Evolutionary conservation across 2,797 vertebrate species (phyloP), one percentile per base, ranked within the genome.

Genomic region (Lacerta viridis): DNA sequence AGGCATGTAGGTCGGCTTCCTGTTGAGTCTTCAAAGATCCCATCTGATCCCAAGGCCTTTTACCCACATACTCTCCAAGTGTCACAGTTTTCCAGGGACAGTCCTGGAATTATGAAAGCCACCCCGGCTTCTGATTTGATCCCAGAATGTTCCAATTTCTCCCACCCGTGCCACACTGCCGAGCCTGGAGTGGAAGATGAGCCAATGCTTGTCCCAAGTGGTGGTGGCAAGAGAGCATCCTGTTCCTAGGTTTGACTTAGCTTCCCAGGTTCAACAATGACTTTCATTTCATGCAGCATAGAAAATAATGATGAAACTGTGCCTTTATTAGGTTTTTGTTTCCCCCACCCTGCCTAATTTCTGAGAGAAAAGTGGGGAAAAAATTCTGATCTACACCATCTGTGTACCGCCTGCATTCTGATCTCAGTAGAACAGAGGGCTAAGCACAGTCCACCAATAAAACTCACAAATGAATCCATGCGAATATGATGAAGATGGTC

Each of bases 301-400:
- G 61, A 84, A 93, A 90, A 83, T 41, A 5, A 64, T 87, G 87
- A 92, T 5, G 2, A 90, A 94, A 68, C 50, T 46, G 17, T 59
- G 80, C 23, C 84, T 72, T 61, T 83, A 76, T 90, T 77, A 25
- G 72, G 2, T 7, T 91, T 88, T 89, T 20, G 7, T 89, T 83
- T 17, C 17, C 25, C 18, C 68, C 39, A 66, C 64, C 10, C 82
- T 95, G 93, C 72, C 84, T 90, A 83, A 84, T 68, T 91, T 93
- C 89, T 90, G 80, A 87, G 84, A 90, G 76, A 77, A 91, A 95
- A 95, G 55, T 85, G 89, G 94, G 3, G 10, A 2, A 2, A 2
- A 1, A 94, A 96, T 95, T 94, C 89, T 94, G 83, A 92, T 90
- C 79, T 88, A 61, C 86, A 86, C 88, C 91, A 94, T 95, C 91